Conservation (phyloP, 2,113 vertebrate species). For the Zapus hudsonius region DNA sequence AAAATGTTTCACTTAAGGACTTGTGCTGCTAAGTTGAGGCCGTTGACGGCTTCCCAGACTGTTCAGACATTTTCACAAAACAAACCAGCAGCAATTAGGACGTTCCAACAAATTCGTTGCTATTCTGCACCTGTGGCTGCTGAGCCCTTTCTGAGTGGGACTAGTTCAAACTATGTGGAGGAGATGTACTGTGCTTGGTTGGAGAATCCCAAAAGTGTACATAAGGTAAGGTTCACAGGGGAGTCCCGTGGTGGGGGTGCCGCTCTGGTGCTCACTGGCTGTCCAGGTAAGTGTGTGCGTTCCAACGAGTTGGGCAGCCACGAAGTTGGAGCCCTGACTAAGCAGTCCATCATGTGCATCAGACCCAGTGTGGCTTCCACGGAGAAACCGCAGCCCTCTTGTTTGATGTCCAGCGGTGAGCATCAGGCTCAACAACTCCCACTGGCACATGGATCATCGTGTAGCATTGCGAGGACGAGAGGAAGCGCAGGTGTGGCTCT, state of each 20-base stretch:
- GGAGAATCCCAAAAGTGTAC: slow-evolving; percentile 96
- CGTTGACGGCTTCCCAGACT: slow-evolving; percentile 89
- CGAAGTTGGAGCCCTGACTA: background rate
- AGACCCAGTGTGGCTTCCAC: background rate
- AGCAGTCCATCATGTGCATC: background rate
- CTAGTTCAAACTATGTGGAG: slow-evolving; percentile 96
- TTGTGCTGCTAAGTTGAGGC: slow-evolving; percentile 91
- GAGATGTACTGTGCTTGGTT: slow-evolving; percentile 98
- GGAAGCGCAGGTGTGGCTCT: background rate
- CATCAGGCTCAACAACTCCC: background rate
- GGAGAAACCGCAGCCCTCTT: background rate
- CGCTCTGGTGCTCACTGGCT: background rate
- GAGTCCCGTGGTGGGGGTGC: background rate
- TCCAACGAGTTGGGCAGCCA: background rate
- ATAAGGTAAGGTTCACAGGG: slow-evolving; percentile 91
- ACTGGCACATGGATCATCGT: background rate
- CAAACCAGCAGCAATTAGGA: slow-evolving; percentile 85
- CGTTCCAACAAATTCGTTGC: slow-evolving; percentile 87
- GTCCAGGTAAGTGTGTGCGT: slow-evolving; percentile 80
- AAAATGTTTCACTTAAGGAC: slow-evolving; percentile 95
- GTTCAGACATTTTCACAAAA: slow-evolving; percentile 86
- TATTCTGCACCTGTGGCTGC: slow-evolving; percentile 89
- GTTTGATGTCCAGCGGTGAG: background rate
- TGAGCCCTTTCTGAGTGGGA: slow-evolving; percentile 95
- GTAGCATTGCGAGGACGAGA: background rate